Evolutionary conservation across 2,797 vertebrate species (phyloP), one percentile per base, ranked within the genome.

Genomic region (Vireo griseus): DNA sequence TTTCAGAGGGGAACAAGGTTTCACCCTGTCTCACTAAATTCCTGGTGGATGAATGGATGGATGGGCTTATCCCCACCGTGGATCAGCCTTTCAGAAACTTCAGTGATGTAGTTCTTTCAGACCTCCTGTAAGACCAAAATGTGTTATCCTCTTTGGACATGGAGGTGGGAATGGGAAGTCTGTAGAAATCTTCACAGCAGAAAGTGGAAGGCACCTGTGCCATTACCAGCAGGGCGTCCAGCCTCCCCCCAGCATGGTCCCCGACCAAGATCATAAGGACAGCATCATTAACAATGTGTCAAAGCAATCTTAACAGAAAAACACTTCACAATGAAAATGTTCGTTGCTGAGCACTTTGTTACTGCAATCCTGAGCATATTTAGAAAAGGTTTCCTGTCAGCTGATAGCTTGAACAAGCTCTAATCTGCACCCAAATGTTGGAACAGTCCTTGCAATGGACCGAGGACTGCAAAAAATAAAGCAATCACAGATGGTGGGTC

Each of bases 191-290:
- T 57, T 71, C 17, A 25, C 1, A 5, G 47, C 40, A 73, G 13
- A 54, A 90, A 73, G 16, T 12, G 33, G 42, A 73, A 65, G 44
- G 28, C 14, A 25, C 13, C n/a, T 57, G 45, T 80, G 17, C 39
- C 9, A 1, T 42, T 61, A 24, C 16, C 17, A 37, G 33, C 25
- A 16, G 0, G 0, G 3, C 22, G n/a, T 54, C 42, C 55, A 81
- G 22, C 28, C 54, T 59, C 29, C 44, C 28, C 9, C 37, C 31
- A 50, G 15, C 29, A 25, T 5, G 3, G 9, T 74, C 13, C 33
- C 37, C 39, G 68, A 44, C 17, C 37, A 62, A 39, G 25, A 37
- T 19, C 42, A 58, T 2, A 5, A 72, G 40, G 20, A 39, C 9
- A 18, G 10, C 29, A 17, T 35, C 10, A 3, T 33, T 67, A 67